phyloP scores from a whole-genome alignment of 2,113 vertebrate species.

The Calonectris borealis region DNA sequence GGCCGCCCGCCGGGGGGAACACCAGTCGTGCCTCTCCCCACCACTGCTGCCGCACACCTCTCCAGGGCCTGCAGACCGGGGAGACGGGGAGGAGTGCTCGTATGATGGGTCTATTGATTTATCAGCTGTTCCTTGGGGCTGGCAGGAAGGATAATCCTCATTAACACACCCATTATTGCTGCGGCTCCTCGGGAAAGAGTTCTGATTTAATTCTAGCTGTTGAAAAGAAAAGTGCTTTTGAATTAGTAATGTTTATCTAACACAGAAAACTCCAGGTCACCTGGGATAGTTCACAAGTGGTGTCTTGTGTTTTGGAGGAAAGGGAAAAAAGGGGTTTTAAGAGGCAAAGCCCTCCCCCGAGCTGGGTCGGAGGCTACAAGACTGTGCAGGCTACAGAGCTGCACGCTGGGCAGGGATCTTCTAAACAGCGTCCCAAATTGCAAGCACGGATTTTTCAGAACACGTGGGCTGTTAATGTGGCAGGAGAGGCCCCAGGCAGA shows the following conservation, averaged over 20 bases:
- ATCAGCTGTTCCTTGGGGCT: constrained; percentile 18
- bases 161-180: constrained; percentile 4
- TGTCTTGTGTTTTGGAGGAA: background rate
- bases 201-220: background rate
- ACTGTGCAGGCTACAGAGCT: background rate
- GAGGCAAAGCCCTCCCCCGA: background rate
- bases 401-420: background rate
- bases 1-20: background rate
- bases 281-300: background rate
- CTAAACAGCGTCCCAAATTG: background rate
- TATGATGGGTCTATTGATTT: background rate
- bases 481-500: background rate
- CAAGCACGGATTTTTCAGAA: background rate
- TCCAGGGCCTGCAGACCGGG: accelerated
- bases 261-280: background rate
- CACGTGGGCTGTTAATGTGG: background rate
- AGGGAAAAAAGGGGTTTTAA: background rate
- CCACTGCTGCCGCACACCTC: accelerated
- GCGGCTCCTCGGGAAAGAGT: background rate
- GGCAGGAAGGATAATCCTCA: constrained; percentile 46
- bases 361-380: background rate
- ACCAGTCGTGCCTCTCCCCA: background rate
- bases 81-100: background rate
- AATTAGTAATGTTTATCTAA: constrained; percentile 13
- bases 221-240: constrained; percentile 31